phyloP scores from a whole-genome alignment of 2,113 vertebrate species.

The Anguilla rostrata region DNA sequence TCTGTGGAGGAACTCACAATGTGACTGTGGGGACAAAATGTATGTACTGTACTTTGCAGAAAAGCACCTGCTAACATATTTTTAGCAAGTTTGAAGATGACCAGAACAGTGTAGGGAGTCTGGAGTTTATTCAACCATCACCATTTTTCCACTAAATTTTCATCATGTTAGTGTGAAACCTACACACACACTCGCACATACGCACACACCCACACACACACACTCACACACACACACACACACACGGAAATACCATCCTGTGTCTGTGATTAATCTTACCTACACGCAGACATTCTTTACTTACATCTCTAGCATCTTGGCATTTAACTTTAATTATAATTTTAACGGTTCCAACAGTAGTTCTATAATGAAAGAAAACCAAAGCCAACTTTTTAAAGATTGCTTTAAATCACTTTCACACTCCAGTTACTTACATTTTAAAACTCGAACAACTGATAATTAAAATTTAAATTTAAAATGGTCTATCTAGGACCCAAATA shows the following conservation, averaged over 20 bases:
- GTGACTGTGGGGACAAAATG: no score
- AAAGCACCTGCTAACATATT: no score
- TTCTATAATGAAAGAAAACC: background rate
- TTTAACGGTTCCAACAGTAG: background rate
- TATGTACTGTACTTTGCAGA: no score
- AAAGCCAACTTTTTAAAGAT: background rate
- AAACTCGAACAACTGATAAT: background rate
- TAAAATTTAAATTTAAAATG: background rate
- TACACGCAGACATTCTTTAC: background rate
- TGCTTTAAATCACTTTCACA: background rate
- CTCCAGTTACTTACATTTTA: background rate
- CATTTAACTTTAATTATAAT: background rate
- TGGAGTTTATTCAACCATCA: no score
- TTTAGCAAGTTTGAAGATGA: no score
- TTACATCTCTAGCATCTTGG: background rate
- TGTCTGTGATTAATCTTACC: background rate
- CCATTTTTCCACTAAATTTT: no score
- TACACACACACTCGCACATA: no score
- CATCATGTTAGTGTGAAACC: no score
- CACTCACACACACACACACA: no score
- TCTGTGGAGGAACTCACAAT: no score
- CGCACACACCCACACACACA: no score
- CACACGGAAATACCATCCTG: background rate
- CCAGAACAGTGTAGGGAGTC: no score
- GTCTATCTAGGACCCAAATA: background rate